Base-by-base conservation (phyloP, 2,113 vertebrate species). In the Leptobrachium ailaonicum region DNA sequence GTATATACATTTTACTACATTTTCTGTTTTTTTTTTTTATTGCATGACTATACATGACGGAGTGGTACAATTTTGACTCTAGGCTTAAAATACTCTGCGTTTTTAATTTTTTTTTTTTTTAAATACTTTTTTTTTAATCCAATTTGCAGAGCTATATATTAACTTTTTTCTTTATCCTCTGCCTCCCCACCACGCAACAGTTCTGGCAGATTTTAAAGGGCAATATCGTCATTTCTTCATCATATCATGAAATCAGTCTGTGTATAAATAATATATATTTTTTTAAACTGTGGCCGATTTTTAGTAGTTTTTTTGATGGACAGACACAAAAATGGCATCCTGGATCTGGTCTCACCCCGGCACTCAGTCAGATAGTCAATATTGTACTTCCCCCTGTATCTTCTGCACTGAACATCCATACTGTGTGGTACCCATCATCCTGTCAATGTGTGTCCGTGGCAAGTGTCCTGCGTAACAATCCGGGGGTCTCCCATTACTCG, bases 61-160 rank as follows among this genome's bases (percentile, higher is more conserved):
- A 92, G 90, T 91, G 87, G 92, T 92, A 92, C 90, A 94, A 93
- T 93, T 90, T 93, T 93, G 91, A 93, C 91, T 93, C 88, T 76
- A 88, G 47, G 8, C 47, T 5, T 8, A 50, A 50, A 50, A 4
- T 32, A 32, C 4, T 50, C 47, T 50, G 47, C 47, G 8, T 50
- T 50, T 50, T 50, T 1, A 0, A 50, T 50, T 50, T 50, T 50
- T 50, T 50, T 50, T 50, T 4, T 50, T 8, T n/a, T n/a, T n/a
- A n/a, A n/a, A n/a, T n/a, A n/a, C n/a, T n/a, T n/a, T 8, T 50
- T 50, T 50, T 50, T 32, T 32, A 32, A 32, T 32, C 20, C 20
- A 32, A 32, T 32, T 32, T 32, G 20, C 20, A 32, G 20, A 32
- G 20, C 20, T 32, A 32, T 32, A 32, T 32, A 32, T 32, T 32